Evolutionary conservation across 2,797 vertebrate species (phyloP).

Genomic region (Hapalemur alaotrensis): DNA sequence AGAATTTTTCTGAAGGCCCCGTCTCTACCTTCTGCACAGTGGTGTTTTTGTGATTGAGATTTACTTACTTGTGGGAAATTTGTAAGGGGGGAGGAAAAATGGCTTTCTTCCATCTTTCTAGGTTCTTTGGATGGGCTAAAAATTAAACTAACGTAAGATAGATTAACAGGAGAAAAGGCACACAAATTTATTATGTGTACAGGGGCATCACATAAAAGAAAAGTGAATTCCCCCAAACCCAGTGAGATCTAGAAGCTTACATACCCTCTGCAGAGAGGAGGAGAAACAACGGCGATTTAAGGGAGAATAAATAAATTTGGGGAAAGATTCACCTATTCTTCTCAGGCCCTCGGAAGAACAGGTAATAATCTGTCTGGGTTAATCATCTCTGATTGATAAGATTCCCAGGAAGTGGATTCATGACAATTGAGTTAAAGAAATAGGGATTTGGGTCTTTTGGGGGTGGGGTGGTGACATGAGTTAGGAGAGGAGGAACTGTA

Average conservation of each 20-base stretch:
- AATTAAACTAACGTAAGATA: neutral
- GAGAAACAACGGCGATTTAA: neutral
- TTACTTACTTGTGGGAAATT: neutral
- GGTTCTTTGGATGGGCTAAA: neutral
- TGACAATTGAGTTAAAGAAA: neutral
- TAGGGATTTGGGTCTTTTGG: neutral
- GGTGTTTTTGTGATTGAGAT: neutral
- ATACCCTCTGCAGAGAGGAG: neutral
- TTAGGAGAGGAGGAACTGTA: neutral
- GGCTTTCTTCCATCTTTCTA: neutral
- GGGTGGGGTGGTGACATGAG: accelerated
- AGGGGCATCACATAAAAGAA: neutral
- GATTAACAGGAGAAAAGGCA: neutral
- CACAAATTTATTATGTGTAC: neutral
- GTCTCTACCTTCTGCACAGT: neutral
- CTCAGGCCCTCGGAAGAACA: neutral
- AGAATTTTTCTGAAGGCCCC: neutral
- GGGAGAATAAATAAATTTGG: neutral
- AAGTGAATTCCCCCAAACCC: no score
- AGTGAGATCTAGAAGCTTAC: neutral
- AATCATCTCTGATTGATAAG: neutral
- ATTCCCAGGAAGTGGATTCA: neutral
- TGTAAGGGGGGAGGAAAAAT: no score
- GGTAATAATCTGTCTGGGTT: neutral
- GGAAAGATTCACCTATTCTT: neutral